These are phyloP conservation scores for Liodrosophila aerea DNA, from an alignment of 2,888 invertebrate genomes.

Conservation along the genomic window DNA sequence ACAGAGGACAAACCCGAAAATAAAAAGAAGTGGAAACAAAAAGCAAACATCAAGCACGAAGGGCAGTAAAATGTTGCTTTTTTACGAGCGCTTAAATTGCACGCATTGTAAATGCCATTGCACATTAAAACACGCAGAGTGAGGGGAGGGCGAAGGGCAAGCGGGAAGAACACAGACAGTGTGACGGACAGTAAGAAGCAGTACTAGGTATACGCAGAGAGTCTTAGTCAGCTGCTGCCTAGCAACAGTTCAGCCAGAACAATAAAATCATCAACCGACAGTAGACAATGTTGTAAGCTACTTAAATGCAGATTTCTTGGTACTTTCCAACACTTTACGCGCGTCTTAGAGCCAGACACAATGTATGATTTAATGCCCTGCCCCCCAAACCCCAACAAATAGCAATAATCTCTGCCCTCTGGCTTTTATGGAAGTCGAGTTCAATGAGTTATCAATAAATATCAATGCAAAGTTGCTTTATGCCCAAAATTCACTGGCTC, in stretches of 20 bases:
- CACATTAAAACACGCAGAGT: constrained; percentile 24
- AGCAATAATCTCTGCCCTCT: neutral
- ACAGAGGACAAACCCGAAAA: too few species aligned
- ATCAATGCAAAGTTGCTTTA: too few species aligned
- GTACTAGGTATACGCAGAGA: too few species aligned
- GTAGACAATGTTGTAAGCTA: constrained; percentile 32
- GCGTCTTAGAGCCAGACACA: constrained; percentile 1
- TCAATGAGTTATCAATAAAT: too few species aligned
- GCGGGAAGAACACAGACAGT: neutral
- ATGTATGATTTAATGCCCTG: too few species aligned
- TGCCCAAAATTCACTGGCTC: too few species aligned
- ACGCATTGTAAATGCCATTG: constrained; percentile 44
- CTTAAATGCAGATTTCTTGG: constrained; percentile 26
- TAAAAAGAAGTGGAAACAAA: too few species aligned
- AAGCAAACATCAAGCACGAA: too few species aligned
- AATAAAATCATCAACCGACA: constrained; percentile 20
- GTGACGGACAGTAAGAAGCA: constrained; percentile 22
- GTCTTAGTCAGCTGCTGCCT: too few species aligned
- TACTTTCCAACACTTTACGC: constrained; percentile 21
- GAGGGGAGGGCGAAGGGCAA: constrained; percentile 2
- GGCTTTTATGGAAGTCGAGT: neutral
- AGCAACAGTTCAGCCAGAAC: too few species aligned
- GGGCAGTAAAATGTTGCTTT: constrained; percentile 36
- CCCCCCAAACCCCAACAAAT: too few species aligned
- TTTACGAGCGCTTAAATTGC: constrained; percentile 55